Conservation (phyloP, 2,113 vertebrate genomes). For the Pollachius pollachius region DNA sequence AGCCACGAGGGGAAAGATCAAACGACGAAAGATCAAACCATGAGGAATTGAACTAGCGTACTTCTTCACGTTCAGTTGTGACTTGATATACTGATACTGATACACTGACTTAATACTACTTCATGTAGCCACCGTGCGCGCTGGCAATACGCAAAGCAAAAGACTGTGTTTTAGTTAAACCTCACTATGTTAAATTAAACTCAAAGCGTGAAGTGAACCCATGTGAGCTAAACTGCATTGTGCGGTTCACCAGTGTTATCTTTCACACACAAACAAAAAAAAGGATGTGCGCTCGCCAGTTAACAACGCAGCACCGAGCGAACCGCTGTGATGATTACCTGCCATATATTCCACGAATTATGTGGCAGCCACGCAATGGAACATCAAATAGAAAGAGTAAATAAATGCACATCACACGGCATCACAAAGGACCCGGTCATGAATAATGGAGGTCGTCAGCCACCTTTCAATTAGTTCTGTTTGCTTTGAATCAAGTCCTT, state of each 20-base stretch:
- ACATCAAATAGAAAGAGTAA: conserved; percentile 46
- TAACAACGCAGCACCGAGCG: neutral
- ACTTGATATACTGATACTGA: no score
- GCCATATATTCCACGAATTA: conserved; percentile 20
- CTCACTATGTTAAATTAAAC: no score
- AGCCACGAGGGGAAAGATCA: no score
- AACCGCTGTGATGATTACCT: conserved; percentile 21
- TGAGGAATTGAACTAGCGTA: no score
- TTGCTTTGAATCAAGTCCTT: conserved; percentile 50
- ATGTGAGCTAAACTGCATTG: neutral
- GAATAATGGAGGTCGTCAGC: conserved; percentile 59
- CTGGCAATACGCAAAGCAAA: no score
- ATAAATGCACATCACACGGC: conserved; percentile 32
- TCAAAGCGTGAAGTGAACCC: neutral
- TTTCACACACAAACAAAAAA: neutral
- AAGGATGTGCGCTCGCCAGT: neutral
- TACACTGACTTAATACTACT: no score
- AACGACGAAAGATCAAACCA: no score
- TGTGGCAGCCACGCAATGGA: conserved; percentile 37
- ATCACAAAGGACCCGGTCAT: conserved; percentile 42
- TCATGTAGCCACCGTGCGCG: no score
- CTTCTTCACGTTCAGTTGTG: no score
- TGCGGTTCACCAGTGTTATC: neutral
- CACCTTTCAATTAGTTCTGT: conserved; percentile 56
- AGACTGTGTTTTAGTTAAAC: no score